These are phyloP conservation scores for Bucorvus abyssinicus DNA, from an alignment of 2,797 vertebrate species.

Conservation along the genomic window DNA sequence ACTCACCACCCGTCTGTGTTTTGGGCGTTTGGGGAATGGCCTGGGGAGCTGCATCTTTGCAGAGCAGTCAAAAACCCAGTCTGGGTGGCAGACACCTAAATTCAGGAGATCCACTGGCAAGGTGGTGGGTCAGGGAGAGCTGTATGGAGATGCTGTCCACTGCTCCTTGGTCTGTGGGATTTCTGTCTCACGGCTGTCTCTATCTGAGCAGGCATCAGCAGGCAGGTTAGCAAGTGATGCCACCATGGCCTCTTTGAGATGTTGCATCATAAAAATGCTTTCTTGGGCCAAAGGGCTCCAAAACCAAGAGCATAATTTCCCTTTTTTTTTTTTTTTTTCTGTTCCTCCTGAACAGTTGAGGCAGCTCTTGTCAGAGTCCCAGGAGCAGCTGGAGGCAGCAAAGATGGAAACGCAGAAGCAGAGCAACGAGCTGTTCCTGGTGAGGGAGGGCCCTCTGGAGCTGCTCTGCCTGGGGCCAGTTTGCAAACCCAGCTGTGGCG, in stretches of 20 bases:
- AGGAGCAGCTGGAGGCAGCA: slow-evolving; percentile 82
- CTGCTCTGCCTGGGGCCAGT: background rate
- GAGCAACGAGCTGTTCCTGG: slow-evolving; percentile 86
- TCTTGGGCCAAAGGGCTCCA: background rate
- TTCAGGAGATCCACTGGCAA: background rate
- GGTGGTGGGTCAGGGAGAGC: background rate
- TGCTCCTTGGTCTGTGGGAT: background rate
- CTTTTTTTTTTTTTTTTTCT: background rate
- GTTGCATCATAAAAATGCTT: background rate
- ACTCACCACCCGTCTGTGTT: rapidly evolving
- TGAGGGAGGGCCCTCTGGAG: slow-evolving; percentile 46
- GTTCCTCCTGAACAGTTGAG: slow-evolving; percentile 77
- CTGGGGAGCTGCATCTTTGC: background rate
- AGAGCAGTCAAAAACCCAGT: background rate
- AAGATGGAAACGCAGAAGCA: slow-evolving; percentile 86
- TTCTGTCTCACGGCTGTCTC: background rate
- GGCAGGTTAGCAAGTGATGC: background rate
- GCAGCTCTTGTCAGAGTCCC: slow-evolving; percentile 83
- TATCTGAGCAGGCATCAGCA: background rate
- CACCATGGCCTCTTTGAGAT: background rate
- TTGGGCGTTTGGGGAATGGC: background rate
- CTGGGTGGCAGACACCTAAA: background rate
- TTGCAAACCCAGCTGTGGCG: background rate
- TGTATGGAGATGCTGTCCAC: background rate
- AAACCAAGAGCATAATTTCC: background rate